A percentile compares a stretch with the other conserved stretches of the same genome.
Evolutionary conservation across 2,797 vertebrate genomes (phyloP).

Genomic region (Eospalax fontanierii): DNA sequence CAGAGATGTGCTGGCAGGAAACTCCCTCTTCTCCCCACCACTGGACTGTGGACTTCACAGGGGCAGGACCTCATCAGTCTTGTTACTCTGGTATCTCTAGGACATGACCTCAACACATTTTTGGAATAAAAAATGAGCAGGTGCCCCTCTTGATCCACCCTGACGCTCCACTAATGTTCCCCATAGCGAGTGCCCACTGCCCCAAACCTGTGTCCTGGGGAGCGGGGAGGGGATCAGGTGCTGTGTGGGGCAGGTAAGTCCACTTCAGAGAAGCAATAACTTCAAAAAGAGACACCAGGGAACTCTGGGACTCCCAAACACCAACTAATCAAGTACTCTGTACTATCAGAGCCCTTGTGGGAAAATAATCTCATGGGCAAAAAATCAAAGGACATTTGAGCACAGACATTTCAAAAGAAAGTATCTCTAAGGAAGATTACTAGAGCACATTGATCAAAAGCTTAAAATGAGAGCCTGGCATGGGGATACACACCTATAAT

Average conservation of each 20-base stretch:
- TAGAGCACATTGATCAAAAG: neutral
- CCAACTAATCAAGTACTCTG: too few species aligned
- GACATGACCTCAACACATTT: neutral
- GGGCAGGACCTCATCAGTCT: neutral
- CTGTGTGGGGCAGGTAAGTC: neutral
- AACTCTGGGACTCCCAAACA: neutral
- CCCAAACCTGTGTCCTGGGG: neutral
- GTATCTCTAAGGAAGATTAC: constrained; percentile 16
- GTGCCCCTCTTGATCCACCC: neutral
- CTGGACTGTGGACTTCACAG: neutral
- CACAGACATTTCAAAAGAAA: constrained; percentile 54
- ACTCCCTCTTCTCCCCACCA: too few species aligned
- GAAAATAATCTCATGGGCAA: constrained; percentile 23
- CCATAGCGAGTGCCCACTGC: neutral
- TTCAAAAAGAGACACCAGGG: neutral
- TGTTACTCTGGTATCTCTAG: neutral
- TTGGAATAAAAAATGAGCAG: constrained; percentile 21
- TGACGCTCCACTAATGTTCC: neutral
- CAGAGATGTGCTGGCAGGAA: neutral
- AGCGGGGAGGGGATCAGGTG: neutral
- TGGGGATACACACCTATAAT: too few species aligned
- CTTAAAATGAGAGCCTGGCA: neutral
- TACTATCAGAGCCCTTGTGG: neutral
- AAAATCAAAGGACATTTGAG: constrained; percentile 27
- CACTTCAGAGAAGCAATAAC: neutral